phyloP scores from a whole-genome alignment of 2,113 vertebrate genomes.

The Hystrix brachyura region DNA sequence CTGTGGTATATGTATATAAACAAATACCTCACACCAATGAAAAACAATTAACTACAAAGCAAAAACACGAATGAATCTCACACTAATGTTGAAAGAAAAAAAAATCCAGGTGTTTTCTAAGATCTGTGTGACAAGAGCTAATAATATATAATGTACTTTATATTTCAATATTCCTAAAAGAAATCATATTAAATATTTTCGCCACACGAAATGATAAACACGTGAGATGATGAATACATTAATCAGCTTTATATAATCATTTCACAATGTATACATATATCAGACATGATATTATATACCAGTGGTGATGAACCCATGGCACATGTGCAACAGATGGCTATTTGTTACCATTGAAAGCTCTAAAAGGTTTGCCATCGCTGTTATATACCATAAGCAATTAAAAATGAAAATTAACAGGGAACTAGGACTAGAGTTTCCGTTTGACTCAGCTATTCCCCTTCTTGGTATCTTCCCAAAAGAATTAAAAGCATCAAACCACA shows the following conservation, averaged over 20 bases:
- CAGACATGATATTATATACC: neutral
- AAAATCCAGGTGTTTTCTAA: neutral
- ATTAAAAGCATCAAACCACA: too few species aligned
- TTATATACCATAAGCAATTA: neutral
- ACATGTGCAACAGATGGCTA: neutral
- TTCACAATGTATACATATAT: neutral
- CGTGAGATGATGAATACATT: neutral
- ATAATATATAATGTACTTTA: neutral
- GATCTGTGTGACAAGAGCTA: neutral
- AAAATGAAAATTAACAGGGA: neutral
- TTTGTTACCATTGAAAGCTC: neutral
- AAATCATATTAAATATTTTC: neutral
- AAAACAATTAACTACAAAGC: neutral
- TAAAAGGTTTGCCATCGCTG: neutral
- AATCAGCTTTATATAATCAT: constrained; percentile 14
- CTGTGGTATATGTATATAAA: neutral
- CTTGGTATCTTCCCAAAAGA: too few species aligned
- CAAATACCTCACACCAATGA: neutral
- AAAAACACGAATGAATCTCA: neutral
- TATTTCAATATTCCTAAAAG: neutral
- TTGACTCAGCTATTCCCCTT: too few species aligned
- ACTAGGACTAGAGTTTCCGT: too few species aligned
- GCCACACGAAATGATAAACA: neutral
- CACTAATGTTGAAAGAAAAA: neutral
- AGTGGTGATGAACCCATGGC: neutral